A percentile compares a stretch with the other conserved stretches of the same genome.
phyloP scores from a whole-genome alignment of 2,797 vertebrate genomes.

The Notolabrus celidotus region DNA sequence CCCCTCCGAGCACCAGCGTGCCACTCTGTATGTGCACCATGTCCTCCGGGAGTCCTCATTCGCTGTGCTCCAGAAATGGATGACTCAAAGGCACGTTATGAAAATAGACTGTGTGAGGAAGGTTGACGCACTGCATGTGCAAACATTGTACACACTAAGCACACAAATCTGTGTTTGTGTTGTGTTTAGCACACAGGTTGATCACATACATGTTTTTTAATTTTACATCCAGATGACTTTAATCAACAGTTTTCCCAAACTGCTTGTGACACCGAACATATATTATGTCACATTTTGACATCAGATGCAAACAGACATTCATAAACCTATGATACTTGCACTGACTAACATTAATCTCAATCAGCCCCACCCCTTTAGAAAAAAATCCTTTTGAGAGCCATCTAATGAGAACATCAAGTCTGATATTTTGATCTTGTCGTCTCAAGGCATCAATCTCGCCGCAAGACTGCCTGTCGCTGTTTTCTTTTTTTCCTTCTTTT shows the following conservation, averaged over 20 bases:
- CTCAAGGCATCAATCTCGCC: constrained; percentile 75
- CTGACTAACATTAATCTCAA: constrained; percentile 49
- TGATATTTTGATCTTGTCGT: constrained; percentile 74
- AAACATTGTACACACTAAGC: constrained; percentile 60
- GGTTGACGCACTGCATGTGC: constrained; percentile 70
- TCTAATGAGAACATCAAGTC: constrained; percentile 70
- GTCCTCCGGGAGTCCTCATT: constrained; percentile 84
- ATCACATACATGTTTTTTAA: constrained; percentile 43
- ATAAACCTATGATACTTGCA: constrained; percentile 37
- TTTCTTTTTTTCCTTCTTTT: constrained; percentile 8
- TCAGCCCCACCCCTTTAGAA: constrained; percentile 41
- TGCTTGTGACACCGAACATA: constrained; percentile 20
- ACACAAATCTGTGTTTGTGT: constrained; percentile 50
- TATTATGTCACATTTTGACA: constrained; percentile 16
- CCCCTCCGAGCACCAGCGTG: constrained; percentile 68
- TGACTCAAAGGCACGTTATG: constrained; percentile 84
- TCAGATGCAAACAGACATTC: constrained; percentile 39
- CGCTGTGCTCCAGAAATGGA: constrained; percentile 82
- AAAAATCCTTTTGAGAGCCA: constrained; percentile 47
- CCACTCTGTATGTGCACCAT: constrained; percentile 70
- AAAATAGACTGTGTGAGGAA: constrained; percentile 83
- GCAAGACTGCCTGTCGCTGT: constrained; percentile 49
- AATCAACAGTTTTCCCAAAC: constrained; percentile 22
- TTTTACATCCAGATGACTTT: constrained; percentile 43
- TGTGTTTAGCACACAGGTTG: constrained; percentile 49